Conservation (phyloP, 2,113 vertebrate species). For the Tapirus terrestris region DNA sequence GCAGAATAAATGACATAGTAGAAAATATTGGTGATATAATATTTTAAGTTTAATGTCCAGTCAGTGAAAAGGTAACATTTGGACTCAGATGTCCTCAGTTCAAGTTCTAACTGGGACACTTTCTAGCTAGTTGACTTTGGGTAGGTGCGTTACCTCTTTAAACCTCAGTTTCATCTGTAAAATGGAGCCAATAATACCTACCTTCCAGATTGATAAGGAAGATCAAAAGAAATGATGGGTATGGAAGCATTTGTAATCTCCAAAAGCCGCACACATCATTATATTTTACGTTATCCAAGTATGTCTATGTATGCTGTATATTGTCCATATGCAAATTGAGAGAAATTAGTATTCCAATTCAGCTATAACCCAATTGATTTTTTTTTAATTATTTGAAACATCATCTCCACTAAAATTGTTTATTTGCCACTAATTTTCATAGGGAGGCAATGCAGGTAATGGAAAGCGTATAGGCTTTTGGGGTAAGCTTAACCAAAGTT, state of each 20-base stretch:
- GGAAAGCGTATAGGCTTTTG: not conserved
- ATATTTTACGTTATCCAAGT: not conserved
- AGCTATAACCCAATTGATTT: not conserved
- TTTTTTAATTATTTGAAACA: not conserved
- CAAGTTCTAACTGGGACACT: not conserved
- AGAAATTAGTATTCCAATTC: not conserved
- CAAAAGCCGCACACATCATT: not conserved
- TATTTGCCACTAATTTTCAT: not conserved
- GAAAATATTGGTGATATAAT: not conserved
- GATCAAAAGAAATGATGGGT: not conserved
- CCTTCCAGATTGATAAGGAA: not conserved
- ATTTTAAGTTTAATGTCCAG: not conserved
- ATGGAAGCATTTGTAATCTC: not conserved
- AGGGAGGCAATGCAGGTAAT: not conserved
- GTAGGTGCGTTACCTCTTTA: not conserved
- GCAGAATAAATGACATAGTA: not conserved
- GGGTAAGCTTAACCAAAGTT: not conserved
- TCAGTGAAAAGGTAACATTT: not conserved
- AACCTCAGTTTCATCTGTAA: not conserved
- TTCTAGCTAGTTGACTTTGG: not conserved
- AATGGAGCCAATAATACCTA: not conserved
- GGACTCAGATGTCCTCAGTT: not conserved
- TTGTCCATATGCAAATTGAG: not conserved
- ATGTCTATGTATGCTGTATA: not conserved
- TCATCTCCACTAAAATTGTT: not conserved